These are phyloP conservation scores for Drosophila maculinotata DNA, from an alignment of 2,888 invertebrate species.

Conservation along the genomic window DNA sequence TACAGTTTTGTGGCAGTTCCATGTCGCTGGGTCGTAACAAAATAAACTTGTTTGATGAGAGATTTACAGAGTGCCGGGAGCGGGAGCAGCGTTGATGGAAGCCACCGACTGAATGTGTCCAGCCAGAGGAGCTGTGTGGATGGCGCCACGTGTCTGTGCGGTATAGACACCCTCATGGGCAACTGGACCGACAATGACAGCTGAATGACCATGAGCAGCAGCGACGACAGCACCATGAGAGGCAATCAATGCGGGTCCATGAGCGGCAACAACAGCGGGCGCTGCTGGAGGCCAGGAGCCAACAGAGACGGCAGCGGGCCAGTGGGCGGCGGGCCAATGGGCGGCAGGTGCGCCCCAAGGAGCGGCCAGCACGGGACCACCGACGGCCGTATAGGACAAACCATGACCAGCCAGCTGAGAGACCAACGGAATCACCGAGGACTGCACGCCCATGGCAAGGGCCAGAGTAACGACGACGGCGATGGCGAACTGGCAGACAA, in stretches of 20 bases:
- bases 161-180: conserved; percentile 81
- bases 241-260: conserved; percentile 48
- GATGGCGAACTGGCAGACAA: conserved; percentile 74
- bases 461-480: conserved; percentile 81
- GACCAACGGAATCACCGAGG: conserved; percentile 76
- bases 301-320: conserved; percentile 62
- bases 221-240: conserved; percentile 33
- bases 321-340: conserved; percentile 39
- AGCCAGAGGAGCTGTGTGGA: conserved; percentile 80
- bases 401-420: conserved; percentile 74
- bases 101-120: conserved; percentile 81
- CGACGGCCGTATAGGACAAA: conserved; percentile 79
- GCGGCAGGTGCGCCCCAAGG: conserved; percentile 54
- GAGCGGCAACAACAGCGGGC: conserved; percentile 51
- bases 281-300: conserved; percentile 52
- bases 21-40: conserved; percentile 15
- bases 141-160: conserved; percentile 80
- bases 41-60: conserved; percentile 38
- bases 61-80: conserved; percentile 73
- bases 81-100: conserved; percentile 80
- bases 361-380: conserved; percentile 61
- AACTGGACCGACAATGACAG: conserved; percentile 67
- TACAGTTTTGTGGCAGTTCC: conserved; percentile 59
- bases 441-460: conserved; percentile 82
- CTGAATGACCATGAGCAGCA: conserved; percentile 45